These are phyloP conservation scores for Protula sp. DNA, from an alignment of 2,888 invertebrate species.

Conservation along the genomic window DNA sequence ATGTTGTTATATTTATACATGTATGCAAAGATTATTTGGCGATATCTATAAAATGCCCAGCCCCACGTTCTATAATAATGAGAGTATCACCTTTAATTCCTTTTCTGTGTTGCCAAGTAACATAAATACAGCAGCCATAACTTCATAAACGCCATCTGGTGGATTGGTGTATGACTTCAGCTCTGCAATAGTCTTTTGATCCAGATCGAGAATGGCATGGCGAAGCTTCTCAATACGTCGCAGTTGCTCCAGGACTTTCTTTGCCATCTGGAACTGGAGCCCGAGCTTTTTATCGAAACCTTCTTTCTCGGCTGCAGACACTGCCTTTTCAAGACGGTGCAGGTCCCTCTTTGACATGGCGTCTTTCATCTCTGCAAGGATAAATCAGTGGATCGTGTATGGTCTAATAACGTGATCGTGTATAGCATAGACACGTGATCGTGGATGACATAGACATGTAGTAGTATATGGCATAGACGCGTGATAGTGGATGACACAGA, in stretches of 20 bases:
- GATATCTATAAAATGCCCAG: no score
- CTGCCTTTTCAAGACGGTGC: conserved; percentile 8
- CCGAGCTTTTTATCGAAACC: conserved; percentile 8
- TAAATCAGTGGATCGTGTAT: no score
- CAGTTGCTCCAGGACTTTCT: conserved; percentile 13
- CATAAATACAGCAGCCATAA: conserved; percentile 42
- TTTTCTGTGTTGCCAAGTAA: conserved; percentile 33
- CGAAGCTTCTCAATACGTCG: conserved; percentile 11
- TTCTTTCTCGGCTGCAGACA: conserved; percentile 5
- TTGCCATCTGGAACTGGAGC: conserved; percentile 15
- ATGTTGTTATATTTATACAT: no score
- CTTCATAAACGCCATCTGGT: conserved; percentile 39
- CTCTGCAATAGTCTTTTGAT: conserved; percentile 45
- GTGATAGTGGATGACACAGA: no score
- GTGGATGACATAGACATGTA: no score
- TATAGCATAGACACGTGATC: no score
- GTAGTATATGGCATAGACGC: no score
- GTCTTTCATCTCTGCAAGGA: conserved; percentile 8
- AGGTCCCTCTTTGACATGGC: conserved; percentile 15
- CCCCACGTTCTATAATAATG: no score
- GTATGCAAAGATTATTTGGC: no score
- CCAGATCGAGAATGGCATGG: conserved; percentile 42
- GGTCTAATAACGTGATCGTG: no score
- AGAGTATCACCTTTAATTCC: conserved; percentile 8
- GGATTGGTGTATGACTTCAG: conserved; percentile 44